Evolutionary conservation across 2,113 vertebrate genomes (phyloP).

Genomic region (Cnemophilus loriae): DNA sequence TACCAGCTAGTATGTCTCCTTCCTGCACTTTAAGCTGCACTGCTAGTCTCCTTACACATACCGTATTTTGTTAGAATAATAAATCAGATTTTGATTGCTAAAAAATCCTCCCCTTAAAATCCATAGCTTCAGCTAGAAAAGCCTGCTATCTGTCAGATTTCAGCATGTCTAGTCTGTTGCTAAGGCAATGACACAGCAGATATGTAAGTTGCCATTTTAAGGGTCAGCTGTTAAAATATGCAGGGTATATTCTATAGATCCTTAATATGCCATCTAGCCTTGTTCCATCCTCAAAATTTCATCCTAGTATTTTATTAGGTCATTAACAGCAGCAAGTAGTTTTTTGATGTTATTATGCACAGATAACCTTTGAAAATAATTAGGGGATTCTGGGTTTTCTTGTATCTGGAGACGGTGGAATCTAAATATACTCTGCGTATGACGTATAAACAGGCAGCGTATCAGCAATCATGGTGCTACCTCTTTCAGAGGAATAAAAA

Average conservation of each 20-base stretch:
- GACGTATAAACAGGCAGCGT: background rate
- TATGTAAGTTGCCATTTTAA: constrained; percentile 50
- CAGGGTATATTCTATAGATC: background rate
- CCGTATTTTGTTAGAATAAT: background rate
- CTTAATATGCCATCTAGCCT: background rate
- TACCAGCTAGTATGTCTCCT: background rate
- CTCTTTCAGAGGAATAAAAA: background rate
- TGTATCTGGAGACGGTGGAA: background rate
- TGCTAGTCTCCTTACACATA: background rate
- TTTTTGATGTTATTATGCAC: background rate
- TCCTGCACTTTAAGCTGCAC: background rate
- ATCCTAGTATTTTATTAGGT: background rate
- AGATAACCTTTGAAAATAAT: background rate
- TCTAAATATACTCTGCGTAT: background rate
- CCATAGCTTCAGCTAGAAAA: background rate
- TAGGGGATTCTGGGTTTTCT: background rate
- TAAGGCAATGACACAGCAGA: constrained; percentile 55
- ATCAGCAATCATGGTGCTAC: background rate
- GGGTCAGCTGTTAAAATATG: background rate
- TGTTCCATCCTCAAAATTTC: background rate
- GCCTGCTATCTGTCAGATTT: background rate
- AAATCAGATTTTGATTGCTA: background rate
- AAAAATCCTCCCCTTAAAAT: background rate
- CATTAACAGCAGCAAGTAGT: background rate
- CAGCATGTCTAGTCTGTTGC: background rate